Evolutionary conservation across 1,140 invertebrate species (phyloP).

Genomic region (Micrasema minimum): DNA sequence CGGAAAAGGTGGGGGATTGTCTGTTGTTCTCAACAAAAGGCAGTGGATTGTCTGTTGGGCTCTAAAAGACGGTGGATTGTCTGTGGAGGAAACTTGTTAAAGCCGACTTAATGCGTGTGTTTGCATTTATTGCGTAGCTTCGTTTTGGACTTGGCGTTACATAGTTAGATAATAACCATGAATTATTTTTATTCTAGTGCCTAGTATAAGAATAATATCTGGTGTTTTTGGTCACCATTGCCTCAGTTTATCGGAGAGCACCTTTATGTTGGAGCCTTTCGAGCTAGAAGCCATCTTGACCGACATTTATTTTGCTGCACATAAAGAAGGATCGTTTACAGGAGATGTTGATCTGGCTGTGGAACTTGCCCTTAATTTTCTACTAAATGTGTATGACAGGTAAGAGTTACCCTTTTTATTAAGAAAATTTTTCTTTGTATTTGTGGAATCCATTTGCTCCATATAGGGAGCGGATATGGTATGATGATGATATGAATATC

Average conservation of each 20-base stretch:
- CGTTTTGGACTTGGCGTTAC: no score
- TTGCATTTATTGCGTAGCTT: no score
- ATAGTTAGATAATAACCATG: no score
- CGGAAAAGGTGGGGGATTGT: no score
- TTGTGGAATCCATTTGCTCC: no score
- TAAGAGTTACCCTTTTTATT: slow-evolving; percentile 57
- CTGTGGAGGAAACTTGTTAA: no score
- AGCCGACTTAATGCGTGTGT: no score
- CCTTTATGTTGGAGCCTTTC: slow-evolving; percentile 67
- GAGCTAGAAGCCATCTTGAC: slow-evolving; percentile 72
- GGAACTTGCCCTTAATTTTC: slow-evolving; percentile 70
- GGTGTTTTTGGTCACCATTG: slow-evolving; percentile 73
- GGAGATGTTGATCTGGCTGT: slow-evolving; percentile 69
- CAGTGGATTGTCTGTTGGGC: no score
- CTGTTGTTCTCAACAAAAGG: no score
- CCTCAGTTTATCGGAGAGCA: slow-evolving; percentile 69
- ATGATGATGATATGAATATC: not conserved
- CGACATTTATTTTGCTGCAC: slow-evolving; percentile 73
- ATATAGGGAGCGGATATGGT: no score
- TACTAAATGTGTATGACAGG: slow-evolving; percentile 74
- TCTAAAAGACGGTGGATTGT: no score
- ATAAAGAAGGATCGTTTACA: slow-evolving; percentile 67
- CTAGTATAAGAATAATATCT: slow-evolving; percentile 67
- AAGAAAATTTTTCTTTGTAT: not conserved
- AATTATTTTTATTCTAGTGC: slow-evolving; percentile 66